Conservation (phyloP, 2,888 invertebrate genomes). For the Psococerastis gibbosa region DNA sequence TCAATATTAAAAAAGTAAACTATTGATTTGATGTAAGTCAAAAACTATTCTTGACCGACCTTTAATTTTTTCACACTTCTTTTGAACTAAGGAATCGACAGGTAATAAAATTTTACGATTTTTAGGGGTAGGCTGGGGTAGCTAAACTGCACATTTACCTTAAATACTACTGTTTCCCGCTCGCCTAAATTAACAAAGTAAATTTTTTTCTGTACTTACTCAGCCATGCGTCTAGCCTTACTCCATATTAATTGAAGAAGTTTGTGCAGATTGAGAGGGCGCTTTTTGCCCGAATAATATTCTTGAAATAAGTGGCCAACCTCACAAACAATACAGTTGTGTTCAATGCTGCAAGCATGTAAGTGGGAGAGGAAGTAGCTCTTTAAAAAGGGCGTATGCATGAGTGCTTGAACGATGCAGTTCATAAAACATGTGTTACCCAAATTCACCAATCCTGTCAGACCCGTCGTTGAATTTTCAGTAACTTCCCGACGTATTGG, state of each 20-base stretch:
- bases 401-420: conserved; percentile 81
- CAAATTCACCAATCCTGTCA: conserved; percentile 85
- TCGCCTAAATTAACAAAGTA: too few relatives aligned
- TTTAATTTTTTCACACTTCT: too few relatives aligned
- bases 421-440: conserved; percentile 99
- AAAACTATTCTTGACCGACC: too few relatives aligned
- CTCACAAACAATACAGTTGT: conserved; percentile 51
- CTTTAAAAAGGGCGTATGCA: conserved; percentile 82
- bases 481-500: conserved; percentile 61
- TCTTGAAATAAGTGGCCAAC: conserved; percentile 90
- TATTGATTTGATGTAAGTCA: too few relatives aligned
- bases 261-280: conserved; percentile 74
- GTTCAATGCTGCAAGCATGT: conserved; percentile 51
- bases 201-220: too few relatives aligned
- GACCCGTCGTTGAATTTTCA: conserved; percentile 67
- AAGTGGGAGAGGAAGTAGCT: conserved; percentile 91
- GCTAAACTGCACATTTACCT: too few relatives aligned
- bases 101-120: too few relatives aligned
- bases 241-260: conserved; percentile 90
- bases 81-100: too few relatives aligned
- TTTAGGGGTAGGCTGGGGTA: too few relatives aligned
- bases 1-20: too few relatives aligned
- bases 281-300: conserved; percentile 64
- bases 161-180: too few relatives aligned
- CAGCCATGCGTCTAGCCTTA: conserved; percentile 84